Evolutionary conservation across 2,888 invertebrate species (phyloP), one percentile per base, ranked within the genome.

Genomic region (Ellobium chinense): DNA sequence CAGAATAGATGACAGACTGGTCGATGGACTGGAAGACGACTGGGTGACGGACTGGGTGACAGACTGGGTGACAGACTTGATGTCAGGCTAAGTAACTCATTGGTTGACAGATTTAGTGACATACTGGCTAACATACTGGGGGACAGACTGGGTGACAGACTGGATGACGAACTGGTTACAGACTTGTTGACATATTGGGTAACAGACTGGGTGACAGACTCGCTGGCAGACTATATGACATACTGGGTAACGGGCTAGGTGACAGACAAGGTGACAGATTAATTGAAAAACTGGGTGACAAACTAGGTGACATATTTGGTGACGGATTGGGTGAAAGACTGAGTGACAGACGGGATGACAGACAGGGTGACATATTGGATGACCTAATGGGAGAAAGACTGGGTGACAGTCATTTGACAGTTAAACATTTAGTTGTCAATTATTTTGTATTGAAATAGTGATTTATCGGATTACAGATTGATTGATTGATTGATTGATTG

Each of bases 261-360:
- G 60, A 72, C 18, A 24, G 29, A 72, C 27, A 27, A 31, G 29
- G 14, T 54, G 36, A 46, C 56, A 46, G 29, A 72, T 54, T 29
- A 14, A 72, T 4, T 14, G 29, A 72, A 7, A 24, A 18, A 12
- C 14, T 9, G 46, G 14, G 21, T 54, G 14, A 54, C 54, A 5
- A 14, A 72, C 7, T n/a, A 31, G 54, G 56, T 2, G 76, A 66
- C 29, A n/a, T 1, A 76, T 9, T 29, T 65, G 27, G 29, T 29
- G 46, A 46, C 39, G 3, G 1, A 29, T 4, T 3, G 65, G 46
- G 1, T 1, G 75, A 65, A 9, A 24, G 46, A 31, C 5, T 12
- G 65, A 39, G n/a, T 24, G 65, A 65, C 37, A 54, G 9, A 75
- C 27, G 24, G 65, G 65, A 29, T 27, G 75, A 75, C 29, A 2